phyloP scores from a whole-genome alignment of 2,888 invertebrate genomes.

The Crematogaster levior region DNA sequence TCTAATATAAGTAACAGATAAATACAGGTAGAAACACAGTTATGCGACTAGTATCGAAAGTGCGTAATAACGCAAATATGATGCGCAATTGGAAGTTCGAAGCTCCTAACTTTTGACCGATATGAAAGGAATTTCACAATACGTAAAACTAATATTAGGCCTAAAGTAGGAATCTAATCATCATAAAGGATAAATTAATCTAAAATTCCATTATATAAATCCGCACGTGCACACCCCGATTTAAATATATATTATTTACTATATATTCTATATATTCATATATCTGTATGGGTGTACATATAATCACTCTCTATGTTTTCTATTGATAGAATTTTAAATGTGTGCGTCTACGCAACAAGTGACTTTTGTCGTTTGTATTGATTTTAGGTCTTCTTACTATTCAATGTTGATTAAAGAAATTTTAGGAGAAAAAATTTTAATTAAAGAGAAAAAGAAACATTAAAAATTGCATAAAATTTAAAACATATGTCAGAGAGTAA shows the following conservation, averaged over 20 bases:
- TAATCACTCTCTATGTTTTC: constrained; percentile 73
- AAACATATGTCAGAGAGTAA: background rate
- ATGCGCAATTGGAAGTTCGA: constrained; percentile 59
- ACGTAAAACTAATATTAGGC: constrained; percentile 69
- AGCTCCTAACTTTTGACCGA: constrained; percentile 60
- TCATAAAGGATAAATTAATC: constrained; percentile 71
- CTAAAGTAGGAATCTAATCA: constrained; percentile 75
- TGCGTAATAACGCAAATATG: constrained; percentile 62
- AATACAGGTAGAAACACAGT: constrained; percentile 68
- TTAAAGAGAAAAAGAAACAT: background rate
- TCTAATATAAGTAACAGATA: constrained; percentile 38
- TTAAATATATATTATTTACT: constrained; percentile 64
- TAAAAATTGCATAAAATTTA: background rate
- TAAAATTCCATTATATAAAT: constrained; percentile 65
- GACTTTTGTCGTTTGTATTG: constrained; percentile 66
- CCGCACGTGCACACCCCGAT: constrained; percentile 39
- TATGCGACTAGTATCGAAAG: constrained; percentile 78
- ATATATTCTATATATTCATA: constrained; percentile 64
- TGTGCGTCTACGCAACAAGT: constrained; percentile 78
- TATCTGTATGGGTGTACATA: constrained; percentile 61
- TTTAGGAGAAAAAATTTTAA: too few relatives aligned
- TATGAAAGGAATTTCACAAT: constrained; percentile 58
- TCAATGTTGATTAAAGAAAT: constrained; percentile 39
- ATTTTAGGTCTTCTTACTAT: constrained; percentile 54
- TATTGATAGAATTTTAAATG: constrained; percentile 75